phyloP scores from a whole-genome alignment of 2,888 invertebrate species.

The Drosophila neotestacea region DNA sequence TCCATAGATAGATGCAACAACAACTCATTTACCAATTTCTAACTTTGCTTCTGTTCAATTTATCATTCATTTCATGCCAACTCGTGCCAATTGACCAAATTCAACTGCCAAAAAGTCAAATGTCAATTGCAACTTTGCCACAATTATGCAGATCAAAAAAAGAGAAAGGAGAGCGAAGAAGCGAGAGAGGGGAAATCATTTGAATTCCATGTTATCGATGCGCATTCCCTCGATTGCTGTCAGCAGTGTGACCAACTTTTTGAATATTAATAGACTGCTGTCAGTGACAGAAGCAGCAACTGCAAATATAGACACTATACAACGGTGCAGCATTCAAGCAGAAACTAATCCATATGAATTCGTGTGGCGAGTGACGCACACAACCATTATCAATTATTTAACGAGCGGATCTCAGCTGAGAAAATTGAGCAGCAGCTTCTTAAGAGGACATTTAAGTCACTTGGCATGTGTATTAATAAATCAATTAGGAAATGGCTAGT shows the following conservation, averaged over 20 bases:
- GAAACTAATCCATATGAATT: slow-evolving; percentile 54
- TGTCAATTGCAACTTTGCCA: slow-evolving; percentile 60
- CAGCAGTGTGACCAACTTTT: slow-evolving; percentile 48
- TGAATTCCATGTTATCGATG: slow-evolving; percentile 27
- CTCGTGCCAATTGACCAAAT: slow-evolving; percentile 33
- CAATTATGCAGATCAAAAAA: slow-evolving; percentile 52
- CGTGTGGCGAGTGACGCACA: slow-evolving; percentile 20
- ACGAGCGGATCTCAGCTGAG: slow-evolving; percentile 20
- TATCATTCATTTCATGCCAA: slow-evolving; percentile 26
- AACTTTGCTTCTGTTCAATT: background rate
- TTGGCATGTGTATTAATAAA: slow-evolving; percentile 45
- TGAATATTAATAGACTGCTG: slow-evolving; percentile 62
- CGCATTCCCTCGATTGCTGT: slow-evolving; percentile 42
- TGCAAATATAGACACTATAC: background rate
- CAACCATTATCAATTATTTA: slow-evolving; percentile 53
- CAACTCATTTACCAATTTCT: background rate
- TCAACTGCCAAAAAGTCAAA: slow-evolving; percentile 34
- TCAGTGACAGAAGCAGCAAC: slow-evolving; percentile 26
- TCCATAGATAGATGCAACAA: background rate
- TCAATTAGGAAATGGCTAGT: slow-evolving; percentile 52
- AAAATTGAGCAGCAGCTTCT: slow-evolving; percentile 17
- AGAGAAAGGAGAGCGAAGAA: background rate
- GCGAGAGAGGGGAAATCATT: background rate
- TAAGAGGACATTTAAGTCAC: slow-evolving; percentile 3
- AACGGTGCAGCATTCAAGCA: slow-evolving; percentile 31